Evolutionary conservation across 2,888 invertebrate genomes (phyloP).

Genomic region (Synergus gifuensis): DNA sequence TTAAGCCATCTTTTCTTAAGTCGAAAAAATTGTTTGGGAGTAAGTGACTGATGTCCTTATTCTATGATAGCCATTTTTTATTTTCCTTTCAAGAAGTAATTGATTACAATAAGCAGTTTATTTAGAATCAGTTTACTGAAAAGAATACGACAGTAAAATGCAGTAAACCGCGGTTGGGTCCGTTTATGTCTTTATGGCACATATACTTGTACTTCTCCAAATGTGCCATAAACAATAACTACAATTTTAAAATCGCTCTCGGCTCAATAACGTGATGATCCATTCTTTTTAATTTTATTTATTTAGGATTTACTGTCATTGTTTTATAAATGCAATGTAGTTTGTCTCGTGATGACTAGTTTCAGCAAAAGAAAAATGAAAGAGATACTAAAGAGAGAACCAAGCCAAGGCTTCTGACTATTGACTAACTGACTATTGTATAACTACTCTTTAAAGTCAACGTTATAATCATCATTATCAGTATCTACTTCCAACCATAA

Average conservation of each 20-base stretch:
- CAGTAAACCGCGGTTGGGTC: not conserved
- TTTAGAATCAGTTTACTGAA: not conserved
- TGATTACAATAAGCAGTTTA: not conserved
- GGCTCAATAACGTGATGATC: too few species aligned
- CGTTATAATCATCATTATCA: not conserved
- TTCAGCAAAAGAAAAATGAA: not conserved
- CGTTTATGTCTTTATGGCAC: not conserved
- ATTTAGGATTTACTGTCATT: not conserved
- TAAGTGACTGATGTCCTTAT: not conserved
- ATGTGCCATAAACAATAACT: conserved; percentile 3
- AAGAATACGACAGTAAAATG: not conserved
- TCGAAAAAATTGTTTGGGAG: not conserved
- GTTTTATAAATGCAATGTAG: too few species aligned
- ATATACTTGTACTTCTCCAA: not conserved
- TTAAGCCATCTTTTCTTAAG: not conserved
- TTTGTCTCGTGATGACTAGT: too few species aligned
- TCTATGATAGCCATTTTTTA: not conserved
- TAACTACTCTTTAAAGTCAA: not conserved
- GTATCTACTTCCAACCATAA: not conserved
- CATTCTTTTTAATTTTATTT: not conserved
- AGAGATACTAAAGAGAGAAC: not conserved
- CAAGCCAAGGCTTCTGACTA: not conserved
- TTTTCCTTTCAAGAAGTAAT: not conserved
- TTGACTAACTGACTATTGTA: too few species aligned
- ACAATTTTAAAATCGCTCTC: too few species aligned